Evolutionary conservation across 2,888 invertebrate genomes (phyloP).

Genomic region (Pelosia muscerda): DNA sequence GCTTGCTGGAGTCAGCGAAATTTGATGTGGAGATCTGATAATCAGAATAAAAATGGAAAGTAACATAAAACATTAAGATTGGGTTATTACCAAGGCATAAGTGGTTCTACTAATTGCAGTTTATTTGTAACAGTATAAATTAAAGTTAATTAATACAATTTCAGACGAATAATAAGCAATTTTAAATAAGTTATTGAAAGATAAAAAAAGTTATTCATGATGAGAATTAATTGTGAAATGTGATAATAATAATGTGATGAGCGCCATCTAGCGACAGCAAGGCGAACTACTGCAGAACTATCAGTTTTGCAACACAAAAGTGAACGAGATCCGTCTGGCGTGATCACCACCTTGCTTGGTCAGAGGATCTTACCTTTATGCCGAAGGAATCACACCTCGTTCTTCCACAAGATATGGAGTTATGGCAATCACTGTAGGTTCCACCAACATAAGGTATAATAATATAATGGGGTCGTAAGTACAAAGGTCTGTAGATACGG

Average conservation of each 20-base stretch:
- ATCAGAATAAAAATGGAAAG: too few species aligned
- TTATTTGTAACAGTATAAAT: neutral
- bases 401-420: neutral
- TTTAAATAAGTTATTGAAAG: neutral
- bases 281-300: too few species aligned
- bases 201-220: neutral
- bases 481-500: too few species aligned
- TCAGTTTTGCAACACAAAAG: too few species aligned
- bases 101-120: neutral
- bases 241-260: neutral
- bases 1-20: conserved; percentile 71
- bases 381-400: neutral
- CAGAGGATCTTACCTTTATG: neutral
- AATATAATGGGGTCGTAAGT: too few species aligned
- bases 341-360: neutral
- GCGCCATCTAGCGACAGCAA: neutral
- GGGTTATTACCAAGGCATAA: neutral
- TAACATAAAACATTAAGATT: conserved; percentile 43
- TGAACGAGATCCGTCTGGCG: too few species aligned
- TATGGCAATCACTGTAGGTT: too few species aligned
- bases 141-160: neutral
- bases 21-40: conserved; percentile 83
- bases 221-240: neutral
- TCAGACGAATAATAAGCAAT: neutral
- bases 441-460: too few species aligned